phyloP scores from a whole-genome alignment of 2,113 vertebrate species.

The Gobius niger region DNA sequence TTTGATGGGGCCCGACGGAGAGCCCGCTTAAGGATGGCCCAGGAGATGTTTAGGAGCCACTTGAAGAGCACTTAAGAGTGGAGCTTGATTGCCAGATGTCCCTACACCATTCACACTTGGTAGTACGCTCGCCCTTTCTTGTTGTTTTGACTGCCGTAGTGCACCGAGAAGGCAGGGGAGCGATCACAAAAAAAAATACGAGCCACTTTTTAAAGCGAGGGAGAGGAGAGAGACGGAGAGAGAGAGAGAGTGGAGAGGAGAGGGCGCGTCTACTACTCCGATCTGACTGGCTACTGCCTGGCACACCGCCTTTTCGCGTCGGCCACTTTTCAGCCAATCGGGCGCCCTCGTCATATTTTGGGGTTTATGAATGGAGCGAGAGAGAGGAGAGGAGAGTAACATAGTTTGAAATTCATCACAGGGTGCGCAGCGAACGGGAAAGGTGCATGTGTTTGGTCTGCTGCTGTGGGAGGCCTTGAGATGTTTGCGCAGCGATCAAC shows the following conservation, averaged over 20 bases:
- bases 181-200: conserved; percentile 52
- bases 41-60: conserved; percentile 8
- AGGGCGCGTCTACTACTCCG: conserved; percentile 47
- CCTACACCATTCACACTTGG: conserved; percentile 12
- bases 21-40: conserved; percentile 27
- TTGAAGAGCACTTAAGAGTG: conserved; percentile 2
- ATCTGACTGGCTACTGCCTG: conserved; percentile 55
- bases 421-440: conserved; percentile 10
- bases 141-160: conserved; percentile 55
- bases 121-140: conserved; percentile 12
- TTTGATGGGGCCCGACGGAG: conserved; percentile 28
- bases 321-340: conserved; percentile 48
- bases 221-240: conserved; percentile 33
- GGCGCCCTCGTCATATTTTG: conserved; percentile 53
- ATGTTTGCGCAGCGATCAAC: conserved; percentile 1
- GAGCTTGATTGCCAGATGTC: conserved; percentile 2
- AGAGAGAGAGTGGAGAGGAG: conserved; percentile 40
- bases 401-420: conserved; percentile 60
- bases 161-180: conserved; percentile 26
- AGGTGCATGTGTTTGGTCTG: conserved; percentile 27
- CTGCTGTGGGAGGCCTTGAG: conserved; percentile 17
- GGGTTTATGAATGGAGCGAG: conserved; percentile 72
- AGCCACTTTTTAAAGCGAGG: conserved; percentile 51
- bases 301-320: conserved; percentile 58
- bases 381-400: conserved; percentile 52